These are phyloP conservation scores for Spicauda simplicius DNA, from an alignment of 2,888 invertebrate genomes.

Conservation along the genomic window DNA sequence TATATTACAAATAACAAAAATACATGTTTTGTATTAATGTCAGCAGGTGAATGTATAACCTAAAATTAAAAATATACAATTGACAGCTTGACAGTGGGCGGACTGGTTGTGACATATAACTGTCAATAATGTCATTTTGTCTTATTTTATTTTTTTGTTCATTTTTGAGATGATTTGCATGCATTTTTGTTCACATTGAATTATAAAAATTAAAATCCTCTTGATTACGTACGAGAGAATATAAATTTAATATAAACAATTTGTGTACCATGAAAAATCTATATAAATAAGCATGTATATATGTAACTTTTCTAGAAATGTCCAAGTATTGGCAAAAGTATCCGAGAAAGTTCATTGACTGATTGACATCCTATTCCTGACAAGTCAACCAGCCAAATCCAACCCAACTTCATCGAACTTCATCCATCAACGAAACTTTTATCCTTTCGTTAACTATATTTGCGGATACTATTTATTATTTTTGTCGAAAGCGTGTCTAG, in stretches of 20 bases:
- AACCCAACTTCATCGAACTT: constrained; percentile 44
- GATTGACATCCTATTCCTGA: constrained; percentile 41
- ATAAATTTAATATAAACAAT: background rate
- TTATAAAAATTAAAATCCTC: no score
- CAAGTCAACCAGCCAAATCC: constrained; percentile 41
- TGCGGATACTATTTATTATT: constrained; percentile 48
- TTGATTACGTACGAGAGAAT: no score
- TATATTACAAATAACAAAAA: no score
- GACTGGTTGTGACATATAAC: no score
- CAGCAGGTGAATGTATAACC: no score
- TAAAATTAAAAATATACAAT: no score
- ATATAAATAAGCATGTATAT: background rate
- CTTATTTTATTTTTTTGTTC: no score
- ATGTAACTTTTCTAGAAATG: constrained; percentile 1
- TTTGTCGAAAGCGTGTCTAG: constrained; percentile 43
- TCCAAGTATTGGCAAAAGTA: constrained; percentile 5
- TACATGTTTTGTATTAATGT: no score
- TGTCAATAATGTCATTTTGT: no score
- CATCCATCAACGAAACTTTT: constrained; percentile 52
- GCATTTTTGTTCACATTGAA: no score
- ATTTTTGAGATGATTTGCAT: no score
- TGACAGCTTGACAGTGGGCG: no score
- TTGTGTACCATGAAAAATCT: background rate
- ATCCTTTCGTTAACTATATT: constrained; percentile 45
- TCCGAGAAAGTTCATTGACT: constrained; percentile 46